phyloP scores from a whole-genome alignment of 2,797 vertebrate species.

The Rhinichthys osculus region DNA sequence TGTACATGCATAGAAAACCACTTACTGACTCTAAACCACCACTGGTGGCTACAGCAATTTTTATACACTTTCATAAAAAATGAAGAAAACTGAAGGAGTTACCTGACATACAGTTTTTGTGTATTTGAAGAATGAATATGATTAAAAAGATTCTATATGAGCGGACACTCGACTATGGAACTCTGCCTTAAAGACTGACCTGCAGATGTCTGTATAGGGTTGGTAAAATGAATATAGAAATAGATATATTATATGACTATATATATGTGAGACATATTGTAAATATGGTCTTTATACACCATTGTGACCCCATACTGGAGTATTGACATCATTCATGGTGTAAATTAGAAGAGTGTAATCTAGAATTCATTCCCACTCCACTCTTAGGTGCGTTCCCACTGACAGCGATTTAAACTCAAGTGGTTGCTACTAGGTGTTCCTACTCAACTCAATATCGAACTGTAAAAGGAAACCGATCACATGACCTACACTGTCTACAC shows the following conservation, averaged over 20 bases:
- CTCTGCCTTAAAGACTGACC: conserved; percentile 96
- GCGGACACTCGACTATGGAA: conserved; percentile 88
- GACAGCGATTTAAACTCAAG: conserved; percentile 15
- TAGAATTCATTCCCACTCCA: conserved; percentile 35
- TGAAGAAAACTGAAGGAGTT: conserved; percentile 76
- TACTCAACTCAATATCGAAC: neutral
- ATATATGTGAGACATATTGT: conserved; percentile 87
- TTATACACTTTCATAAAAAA: conserved; percentile 78
- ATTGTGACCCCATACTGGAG: conserved; percentile 80
- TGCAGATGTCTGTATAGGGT: conserved; percentile 84
- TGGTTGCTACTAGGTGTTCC: neutral
- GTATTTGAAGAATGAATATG: conserved; percentile 73
- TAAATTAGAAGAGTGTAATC: conserved; percentile 25
- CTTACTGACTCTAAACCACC: conserved; percentile 59
- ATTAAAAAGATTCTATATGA: conserved; percentile 74
- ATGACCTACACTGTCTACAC: conserved; percentile 24
- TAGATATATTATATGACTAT: conserved; percentile 76
- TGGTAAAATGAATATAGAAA: conserved; percentile 70
- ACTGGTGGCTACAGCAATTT: conserved; percentile 79
- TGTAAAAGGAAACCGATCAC: conserved; percentile 9
- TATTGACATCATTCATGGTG: conserved; percentile 35
- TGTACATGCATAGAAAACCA: conserved; percentile 67
- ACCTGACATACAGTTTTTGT: conserved; percentile 84
- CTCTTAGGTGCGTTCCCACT: conserved; percentile 20
- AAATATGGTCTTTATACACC: conserved; percentile 91